A percentile compares a stretch with the other conserved stretches of the same genome.
phyloP scores from a whole-genome alignment of 2,888 invertebrate genomes.

The Xanthorhoe spadicearia region DNA sequence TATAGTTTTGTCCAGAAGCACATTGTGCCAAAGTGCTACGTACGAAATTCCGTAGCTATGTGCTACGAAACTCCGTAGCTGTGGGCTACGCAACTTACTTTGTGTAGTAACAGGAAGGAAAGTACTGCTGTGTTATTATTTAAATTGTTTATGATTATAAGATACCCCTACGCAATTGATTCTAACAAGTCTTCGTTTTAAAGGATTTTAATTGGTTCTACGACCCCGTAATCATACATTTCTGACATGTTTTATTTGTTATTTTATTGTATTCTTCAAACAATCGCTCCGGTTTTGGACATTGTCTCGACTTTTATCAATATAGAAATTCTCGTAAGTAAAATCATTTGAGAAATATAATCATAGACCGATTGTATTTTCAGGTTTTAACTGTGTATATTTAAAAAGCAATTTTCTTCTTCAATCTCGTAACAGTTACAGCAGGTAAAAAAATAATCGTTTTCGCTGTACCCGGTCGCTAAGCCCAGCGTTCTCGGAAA shows the following conservation, averaged over 20 bases:
- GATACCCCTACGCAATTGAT: neutral
- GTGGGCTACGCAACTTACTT: slow-evolving; percentile 8
- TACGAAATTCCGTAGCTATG: slow-evolving; percentile 1
- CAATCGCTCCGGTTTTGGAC: too few species aligned
- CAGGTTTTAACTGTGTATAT: neutral
- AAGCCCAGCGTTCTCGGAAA: slow-evolving; percentile 18
- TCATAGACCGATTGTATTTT: too few species aligned
- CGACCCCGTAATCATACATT: neutral
- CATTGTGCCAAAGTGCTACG: neutral
- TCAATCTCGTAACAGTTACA: slow-evolving; percentile 9
- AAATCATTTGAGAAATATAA: too few species aligned
- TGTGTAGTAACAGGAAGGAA: neutral
- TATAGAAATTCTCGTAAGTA: too few species aligned
- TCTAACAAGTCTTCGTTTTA: neutral
- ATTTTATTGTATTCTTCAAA: too few species aligned
- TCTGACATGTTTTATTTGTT: too few species aligned
- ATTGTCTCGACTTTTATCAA: too few species aligned
- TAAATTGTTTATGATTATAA: neutral
- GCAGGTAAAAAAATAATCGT: slow-evolving; percentile 20
- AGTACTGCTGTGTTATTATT: neutral
- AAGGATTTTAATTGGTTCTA: neutral
- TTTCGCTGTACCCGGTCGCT: slow-evolving; percentile 19
- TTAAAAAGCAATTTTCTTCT: slow-evolving; percentile 16
- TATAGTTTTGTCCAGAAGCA: neutral
- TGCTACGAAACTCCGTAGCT: slow-evolving; percentile 9